Conservation (phyloP, 2,113 vertebrate genomes). For the Tragelaphus strepsiceros region DNA sequence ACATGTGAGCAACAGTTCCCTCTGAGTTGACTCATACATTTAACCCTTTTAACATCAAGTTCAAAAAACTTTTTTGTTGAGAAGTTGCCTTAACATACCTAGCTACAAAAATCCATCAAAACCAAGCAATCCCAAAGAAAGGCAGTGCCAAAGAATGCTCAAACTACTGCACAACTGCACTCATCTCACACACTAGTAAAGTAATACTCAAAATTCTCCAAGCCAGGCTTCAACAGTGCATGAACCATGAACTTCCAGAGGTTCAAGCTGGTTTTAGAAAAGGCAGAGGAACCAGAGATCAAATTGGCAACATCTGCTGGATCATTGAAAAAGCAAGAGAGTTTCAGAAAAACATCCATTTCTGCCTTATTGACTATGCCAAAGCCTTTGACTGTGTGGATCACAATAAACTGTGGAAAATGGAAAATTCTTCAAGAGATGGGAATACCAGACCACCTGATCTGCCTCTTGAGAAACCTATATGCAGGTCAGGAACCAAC, state of each 20-base stretch:
- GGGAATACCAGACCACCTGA: too few species aligned
- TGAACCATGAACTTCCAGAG: not conserved
- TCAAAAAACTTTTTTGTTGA: not conserved
- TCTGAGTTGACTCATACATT: not conserved
- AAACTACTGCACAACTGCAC: not conserved
- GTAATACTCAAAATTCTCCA: not conserved
- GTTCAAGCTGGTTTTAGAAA: not conserved
- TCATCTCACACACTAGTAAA: not conserved
- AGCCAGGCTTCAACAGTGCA: not conserved
- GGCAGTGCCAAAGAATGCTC: not conserved
- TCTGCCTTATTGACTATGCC: too few species aligned
- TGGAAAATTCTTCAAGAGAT: too few species aligned
- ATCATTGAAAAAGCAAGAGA: not conserved
- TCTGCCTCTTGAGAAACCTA: too few species aligned
- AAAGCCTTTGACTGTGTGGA: too few species aligned
- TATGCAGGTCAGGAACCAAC: too few species aligned
- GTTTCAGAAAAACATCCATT: too few species aligned
- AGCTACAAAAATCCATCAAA: not conserved
- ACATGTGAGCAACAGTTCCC: not conserved
- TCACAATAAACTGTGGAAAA: too few species aligned
- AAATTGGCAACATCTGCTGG: not conserved
- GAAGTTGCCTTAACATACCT: not conserved
- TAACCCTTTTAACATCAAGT: not conserved
- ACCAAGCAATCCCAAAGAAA: not conserved
- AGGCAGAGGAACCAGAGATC: not conserved